phyloP scores from a whole-genome alignment of 2,888 invertebrate genomes.

The Notocelia uddmanniana region DNA sequence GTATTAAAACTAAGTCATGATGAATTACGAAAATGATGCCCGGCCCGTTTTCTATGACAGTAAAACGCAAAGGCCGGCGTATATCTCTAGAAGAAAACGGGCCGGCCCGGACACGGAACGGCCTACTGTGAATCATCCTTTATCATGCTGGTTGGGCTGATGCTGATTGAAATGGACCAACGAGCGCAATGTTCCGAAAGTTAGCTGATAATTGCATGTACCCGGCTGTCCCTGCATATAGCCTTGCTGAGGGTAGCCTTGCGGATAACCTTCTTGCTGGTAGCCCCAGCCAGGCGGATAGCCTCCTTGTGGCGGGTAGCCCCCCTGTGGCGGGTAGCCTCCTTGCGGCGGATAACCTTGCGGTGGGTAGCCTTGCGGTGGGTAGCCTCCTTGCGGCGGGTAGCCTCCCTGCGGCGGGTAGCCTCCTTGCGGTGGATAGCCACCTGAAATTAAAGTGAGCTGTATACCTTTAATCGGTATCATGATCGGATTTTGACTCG shows the following conservation, averaged over 20 bases:
- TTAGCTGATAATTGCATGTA: no score
- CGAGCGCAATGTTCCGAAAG: no score
- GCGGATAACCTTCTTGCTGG: conserved; percentile 10
- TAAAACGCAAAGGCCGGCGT: no score
- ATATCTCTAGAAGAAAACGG: no score
- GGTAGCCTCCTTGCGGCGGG: conserved; percentile 8
- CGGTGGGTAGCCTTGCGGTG: conserved; percentile 4
- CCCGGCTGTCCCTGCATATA: background rate
- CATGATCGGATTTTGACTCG: no score
- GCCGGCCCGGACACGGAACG: no score
- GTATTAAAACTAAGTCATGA: no score
- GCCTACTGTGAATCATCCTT: no score
- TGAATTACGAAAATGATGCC: no score
- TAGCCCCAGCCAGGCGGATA: background rate
- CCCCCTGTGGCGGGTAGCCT: conserved; percentile 3
- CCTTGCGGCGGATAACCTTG: conserved; percentile 16
- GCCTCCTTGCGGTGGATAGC: background rate
- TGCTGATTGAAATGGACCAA: no score
- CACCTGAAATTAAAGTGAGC: background rate
- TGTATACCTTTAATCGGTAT: background rate
- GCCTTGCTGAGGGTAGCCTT: background rate
- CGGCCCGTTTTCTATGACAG: no score
- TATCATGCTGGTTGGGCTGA: no score
- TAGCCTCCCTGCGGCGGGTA: conserved; percentile 11
- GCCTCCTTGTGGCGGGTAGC: conserved; percentile 11